Conservation (phyloP, 2,113 vertebrate species). For the Pyxicephalus adspersus region DNA sequence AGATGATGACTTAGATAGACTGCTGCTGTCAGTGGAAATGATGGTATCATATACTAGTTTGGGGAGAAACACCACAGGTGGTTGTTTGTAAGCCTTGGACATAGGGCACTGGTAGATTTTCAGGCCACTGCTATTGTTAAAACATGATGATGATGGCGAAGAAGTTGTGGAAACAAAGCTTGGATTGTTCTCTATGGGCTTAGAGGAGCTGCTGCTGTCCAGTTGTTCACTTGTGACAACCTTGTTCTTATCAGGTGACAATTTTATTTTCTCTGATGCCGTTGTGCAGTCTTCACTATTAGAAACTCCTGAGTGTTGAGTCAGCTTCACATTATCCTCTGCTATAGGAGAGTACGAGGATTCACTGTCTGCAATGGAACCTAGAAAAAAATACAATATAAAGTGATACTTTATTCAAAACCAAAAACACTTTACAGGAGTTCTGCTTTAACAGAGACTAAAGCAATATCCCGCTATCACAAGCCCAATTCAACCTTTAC, state of each 20-base stretch:
- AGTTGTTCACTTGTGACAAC: conserved; percentile 59
- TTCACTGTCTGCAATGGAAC: conserved; percentile 66
- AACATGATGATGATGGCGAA: conserved; percentile 72
- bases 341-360: conserved; percentile 56
- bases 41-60: conserved; percentile 87
- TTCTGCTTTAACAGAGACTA: no score
- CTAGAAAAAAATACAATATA: conserved; percentile 51
- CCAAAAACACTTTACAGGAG: no score
- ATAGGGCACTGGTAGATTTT: conserved; percentile 82
- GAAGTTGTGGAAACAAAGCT: conserved; percentile 67
- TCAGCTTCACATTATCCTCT: conserved; percentile 60
- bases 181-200: conserved; percentile 59
- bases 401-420: no score
- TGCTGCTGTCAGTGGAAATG: conserved; percentile 84
- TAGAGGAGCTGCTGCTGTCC: conserved; percentile 58
- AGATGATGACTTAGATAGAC: conserved; percentile 90
- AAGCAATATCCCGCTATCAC: no score
- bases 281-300: conserved; percentile 62
- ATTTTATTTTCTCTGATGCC: conserved; percentile 63
- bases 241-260: conserved; percentile 60
- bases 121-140: conserved; percentile 64
- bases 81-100: conserved; percentile 81
- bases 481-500: no score
- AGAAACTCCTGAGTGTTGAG: conserved; percentile 54
- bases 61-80: conserved; percentile 89